Evolutionary conservation across 2,113 vertebrate genomes (phyloP).

Genomic region (Oncorhynchus kisutch): DNA sequence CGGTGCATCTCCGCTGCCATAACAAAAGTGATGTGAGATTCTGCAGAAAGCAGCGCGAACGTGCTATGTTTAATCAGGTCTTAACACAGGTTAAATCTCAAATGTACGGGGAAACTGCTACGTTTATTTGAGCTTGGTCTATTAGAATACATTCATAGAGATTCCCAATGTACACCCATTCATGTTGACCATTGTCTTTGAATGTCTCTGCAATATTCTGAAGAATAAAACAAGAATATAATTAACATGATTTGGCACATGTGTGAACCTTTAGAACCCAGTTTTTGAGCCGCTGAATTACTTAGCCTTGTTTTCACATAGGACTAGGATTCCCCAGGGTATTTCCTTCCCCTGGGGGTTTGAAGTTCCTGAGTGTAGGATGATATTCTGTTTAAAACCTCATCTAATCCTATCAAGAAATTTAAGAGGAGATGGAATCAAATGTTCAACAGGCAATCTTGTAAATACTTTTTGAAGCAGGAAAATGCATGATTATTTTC

Average conservation of each 20-base stretch:
- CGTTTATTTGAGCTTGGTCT: no score
- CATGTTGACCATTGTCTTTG: no score
- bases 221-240: no score
- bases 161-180: no score
- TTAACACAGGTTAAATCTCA: no score
- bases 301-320: background rate
- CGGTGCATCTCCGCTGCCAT: background rate
- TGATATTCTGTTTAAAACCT: background rate
- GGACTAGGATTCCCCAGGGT: background rate
- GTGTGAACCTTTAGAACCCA: no score
- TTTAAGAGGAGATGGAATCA: background rate
- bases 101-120: no score
- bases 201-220: no score
- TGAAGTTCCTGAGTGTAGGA: background rate
- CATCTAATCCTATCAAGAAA: background rate
- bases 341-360: background rate
- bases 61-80: constrained; percentile 19
- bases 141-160: no score
- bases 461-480: constrained; percentile 1
- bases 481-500: constrained; percentile 7
- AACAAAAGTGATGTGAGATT: constrained; percentile 3
- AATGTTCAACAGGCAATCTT: background rate
- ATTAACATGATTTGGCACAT: no score
- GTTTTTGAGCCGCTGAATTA: no score
- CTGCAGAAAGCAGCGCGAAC: constrained; percentile 27